These are phyloP conservation scores for Lampris incognitus DNA, from an alignment of 2,113 vertebrate genomes.

Conservation along the genomic window DNA sequence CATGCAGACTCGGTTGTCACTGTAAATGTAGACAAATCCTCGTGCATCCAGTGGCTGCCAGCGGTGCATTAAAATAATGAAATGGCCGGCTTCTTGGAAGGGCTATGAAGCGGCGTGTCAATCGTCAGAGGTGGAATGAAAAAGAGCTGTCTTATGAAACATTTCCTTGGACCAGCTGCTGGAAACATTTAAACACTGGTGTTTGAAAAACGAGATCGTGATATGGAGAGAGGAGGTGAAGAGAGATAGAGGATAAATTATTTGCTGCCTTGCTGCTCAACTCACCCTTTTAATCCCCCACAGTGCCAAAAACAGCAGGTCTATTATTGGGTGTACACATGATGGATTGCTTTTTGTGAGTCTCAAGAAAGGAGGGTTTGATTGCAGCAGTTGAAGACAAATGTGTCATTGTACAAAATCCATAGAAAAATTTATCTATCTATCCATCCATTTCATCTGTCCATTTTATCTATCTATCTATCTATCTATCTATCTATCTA, in stretches of 20 bases:
- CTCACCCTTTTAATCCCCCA: constrained; percentile 47
- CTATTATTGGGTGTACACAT: constrained; percentile 21
- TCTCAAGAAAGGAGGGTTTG: constrained; percentile 14
- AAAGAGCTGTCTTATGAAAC: constrained; percentile 52
- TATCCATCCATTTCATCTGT: too few relatives aligned
- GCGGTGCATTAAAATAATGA: constrained; percentile 66
- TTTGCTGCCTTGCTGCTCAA: constrained; percentile 28
- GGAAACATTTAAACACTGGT: constrained; percentile 36
- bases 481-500: too few relatives aligned
- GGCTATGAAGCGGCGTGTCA: constrained; percentile 37
- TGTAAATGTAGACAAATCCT: constrained; percentile 30
- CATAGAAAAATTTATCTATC: constrained; percentile 2
- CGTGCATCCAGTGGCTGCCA: constrained; percentile 25
- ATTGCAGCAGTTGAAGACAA: constrained; percentile 24
- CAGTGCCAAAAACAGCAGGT: constrained; percentile 38
- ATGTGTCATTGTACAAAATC: constrained; percentile 27
- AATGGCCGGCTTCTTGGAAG: constrained; percentile 46
- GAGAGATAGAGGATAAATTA: constrained; percentile 30
- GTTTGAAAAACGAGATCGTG: constrained; percentile 46
- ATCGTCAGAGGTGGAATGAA: constrained; percentile 22
- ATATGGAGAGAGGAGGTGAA: constrained; percentile 25
- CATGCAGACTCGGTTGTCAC: constrained; percentile 34
- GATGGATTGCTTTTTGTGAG: constrained; percentile 28
- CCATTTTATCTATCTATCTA: too few relatives aligned
- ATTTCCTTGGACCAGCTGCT: constrained; percentile 52